These are phyloP conservation scores for Lithobates sylvaticus DNA, from an alignment of 2,797 vertebrate genomes.

Conservation along the genomic window DNA sequence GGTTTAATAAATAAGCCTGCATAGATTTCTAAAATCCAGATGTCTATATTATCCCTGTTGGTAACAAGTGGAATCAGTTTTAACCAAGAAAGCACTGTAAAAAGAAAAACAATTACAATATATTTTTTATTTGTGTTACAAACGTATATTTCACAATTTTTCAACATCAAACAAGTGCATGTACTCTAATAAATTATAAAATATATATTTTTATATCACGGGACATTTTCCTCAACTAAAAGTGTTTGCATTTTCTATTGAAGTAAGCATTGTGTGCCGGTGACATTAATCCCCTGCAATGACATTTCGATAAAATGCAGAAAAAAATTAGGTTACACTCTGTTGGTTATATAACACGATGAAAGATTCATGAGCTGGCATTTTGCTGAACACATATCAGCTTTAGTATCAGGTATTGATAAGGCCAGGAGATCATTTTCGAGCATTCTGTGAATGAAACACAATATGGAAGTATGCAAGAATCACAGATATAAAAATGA, in stretches of 20 bases:
- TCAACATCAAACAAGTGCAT: background rate
- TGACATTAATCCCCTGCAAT: conserved; percentile 50
- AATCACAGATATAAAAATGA: background rate
- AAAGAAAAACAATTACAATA: no score
- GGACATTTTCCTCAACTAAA: conserved; percentile 4
- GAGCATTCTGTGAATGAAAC: conserved; percentile 2
- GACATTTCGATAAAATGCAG: conserved; percentile 51
- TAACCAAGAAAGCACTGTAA: no score
- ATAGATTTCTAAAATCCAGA: no score
- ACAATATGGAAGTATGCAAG: background rate
- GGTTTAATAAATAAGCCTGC: no score
- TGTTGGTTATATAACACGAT: conserved; percentile 48
- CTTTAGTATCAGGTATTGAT: conserved; percentile 47
- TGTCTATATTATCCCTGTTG: no score
- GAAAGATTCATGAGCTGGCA: conserved; percentile 54
- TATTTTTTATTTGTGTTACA: no score
- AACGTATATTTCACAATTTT: no score
- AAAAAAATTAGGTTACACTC: conserved; percentile 49
- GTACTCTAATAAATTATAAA: conserved; percentile 12
- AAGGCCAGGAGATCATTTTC: conserved; percentile 18
- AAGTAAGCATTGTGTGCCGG: conserved; percentile 28
- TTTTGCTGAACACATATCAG: conserved; percentile 40
- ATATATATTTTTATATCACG: conserved; percentile 14
- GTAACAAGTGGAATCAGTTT: no score
- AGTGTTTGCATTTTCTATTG: conserved; percentile 44